Base-by-base conservation (phyloP, 2,797 vertebrate species). In the Paedocypris micromegethes region DNA sequence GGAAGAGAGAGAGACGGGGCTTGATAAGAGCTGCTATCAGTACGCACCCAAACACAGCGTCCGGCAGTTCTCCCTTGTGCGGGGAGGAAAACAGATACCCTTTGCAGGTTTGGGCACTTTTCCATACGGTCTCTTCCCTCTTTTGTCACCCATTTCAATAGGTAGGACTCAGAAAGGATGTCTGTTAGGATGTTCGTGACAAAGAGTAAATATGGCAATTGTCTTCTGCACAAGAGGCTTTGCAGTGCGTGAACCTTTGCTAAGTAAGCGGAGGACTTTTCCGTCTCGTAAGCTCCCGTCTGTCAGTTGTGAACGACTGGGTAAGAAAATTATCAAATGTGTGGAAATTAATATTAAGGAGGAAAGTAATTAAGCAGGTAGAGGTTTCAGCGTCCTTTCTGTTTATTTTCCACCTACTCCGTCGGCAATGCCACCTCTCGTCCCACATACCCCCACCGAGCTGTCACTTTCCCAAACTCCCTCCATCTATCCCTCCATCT, bases 21-120 rank as follows among this genome's bases (percentile, higher is more conserved):
- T 66, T n/a, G 73, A 77, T 79, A 77, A 79, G 75, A 46, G 38
- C 54, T 4, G 37, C 75, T 79, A 79, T 79, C 78, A 63, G 68
- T 72, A 65, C 71, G 55, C 73, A 77, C 75, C 75, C 78, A 77
- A 75, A 77, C 73, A 77, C 68, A 39, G 66, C 49, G 75, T 77
- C 78, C 75, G 75, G 78, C 71, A 8, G 67, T 54, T 58, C 49
- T 75, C 61, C 64, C 70, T 65, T 58, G 9, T 62, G 62, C 59
- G 50, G 41, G n/a, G 70, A 73, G 73, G 60, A 70, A 75, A 73
- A 73, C 70, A 75, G 70, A 62, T 65, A 64, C 64, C 54, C 70
- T 70, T 39, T 46, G 58, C 65, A 9, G 60, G 66, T 60, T 61
- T 67, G 70, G 57, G 58, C 64, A 72, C 58, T 66, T 78, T 75